A percentile compares a stretch with the other conserved stretches of the same genome.
These are phyloP conservation scores for Rallus limicola DNA, from an alignment of 2,113 vertebrate genomes.

Conservation along the genomic window DNA sequence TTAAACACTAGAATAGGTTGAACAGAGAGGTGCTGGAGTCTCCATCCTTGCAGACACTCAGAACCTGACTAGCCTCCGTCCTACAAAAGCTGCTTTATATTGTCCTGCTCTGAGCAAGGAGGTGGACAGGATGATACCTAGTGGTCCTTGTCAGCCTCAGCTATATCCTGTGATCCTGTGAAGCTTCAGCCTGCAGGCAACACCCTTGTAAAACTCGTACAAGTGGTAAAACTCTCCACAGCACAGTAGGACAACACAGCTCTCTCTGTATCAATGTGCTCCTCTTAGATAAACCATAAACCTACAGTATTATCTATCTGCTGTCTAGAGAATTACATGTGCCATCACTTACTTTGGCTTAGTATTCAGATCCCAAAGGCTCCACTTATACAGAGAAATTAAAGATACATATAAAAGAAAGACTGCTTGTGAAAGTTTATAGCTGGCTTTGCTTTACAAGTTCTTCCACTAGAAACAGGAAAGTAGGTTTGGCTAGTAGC, in stretches of 20 bases:
- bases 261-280: rapidly evolving
- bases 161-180: background rate
- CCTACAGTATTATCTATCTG: rapidly evolving
- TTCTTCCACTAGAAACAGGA: background rate
- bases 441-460: background rate
- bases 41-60: background rate
- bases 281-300: background rate
- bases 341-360: background rate
- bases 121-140: background rate
- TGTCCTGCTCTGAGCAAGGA: background rate
- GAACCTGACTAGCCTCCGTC: background rate
- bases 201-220: background rate
- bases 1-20: background rate
- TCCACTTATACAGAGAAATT: background rate
- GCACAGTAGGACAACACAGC: background rate
- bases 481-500: background rate
- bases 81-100: background rate
- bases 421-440: background rate
- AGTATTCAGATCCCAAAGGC: background rate
- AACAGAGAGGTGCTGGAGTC: background rate
- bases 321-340: background rate
- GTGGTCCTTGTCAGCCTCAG: background rate
- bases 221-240: background rate
- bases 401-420: background rate
- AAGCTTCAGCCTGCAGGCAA: background rate